Percentiles rank a stretch among this genome's conserved stretches.
These are phyloP conservation scores for Percopsis transmontana DNA, from an alignment of 2,113 vertebrate species.

Conservation along the genomic window DNA sequence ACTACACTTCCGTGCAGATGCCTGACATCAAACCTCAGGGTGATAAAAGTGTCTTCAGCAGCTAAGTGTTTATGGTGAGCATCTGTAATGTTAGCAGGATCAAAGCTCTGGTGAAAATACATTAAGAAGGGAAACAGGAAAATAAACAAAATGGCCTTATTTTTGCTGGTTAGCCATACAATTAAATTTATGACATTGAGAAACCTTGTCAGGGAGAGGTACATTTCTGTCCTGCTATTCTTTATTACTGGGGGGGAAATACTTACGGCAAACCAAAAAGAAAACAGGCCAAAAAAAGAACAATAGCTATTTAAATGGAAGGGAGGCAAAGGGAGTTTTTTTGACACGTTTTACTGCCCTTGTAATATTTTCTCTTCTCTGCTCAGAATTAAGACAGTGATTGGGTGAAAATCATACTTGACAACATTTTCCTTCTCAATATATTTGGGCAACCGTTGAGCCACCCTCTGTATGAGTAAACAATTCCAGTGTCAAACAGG, in stretches of 20 bases:
- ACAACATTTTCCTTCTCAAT: conserved; percentile 39
- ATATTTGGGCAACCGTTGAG: conserved; percentile 41
- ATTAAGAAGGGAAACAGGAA: conserved; percentile 57
- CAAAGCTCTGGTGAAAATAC: conserved; percentile 70
- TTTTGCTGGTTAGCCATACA: conserved; percentile 61
- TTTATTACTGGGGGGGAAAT: conserved; percentile 62
- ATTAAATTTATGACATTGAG: conserved; percentile 63
- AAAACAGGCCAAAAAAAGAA: conserved; percentile 35
- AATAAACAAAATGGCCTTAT: conserved; percentile 59
- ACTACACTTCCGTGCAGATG: conserved; percentile 66
- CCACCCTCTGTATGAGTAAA: conserved; percentile 30
- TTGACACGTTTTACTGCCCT: conserved; percentile 35
- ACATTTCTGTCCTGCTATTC: conserved; percentile 46
- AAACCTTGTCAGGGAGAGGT: conserved; percentile 53
- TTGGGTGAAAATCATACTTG: conserved; percentile 44
- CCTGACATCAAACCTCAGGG: conserved; percentile 54
- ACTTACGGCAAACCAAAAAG: background rate
- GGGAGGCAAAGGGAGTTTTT: conserved; percentile 41
- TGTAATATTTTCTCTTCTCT: conserved; percentile 45
- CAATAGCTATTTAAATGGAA: conserved; percentile 19
- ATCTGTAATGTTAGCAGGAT: conserved; percentile 71
- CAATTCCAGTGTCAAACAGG: conserved; percentile 37
- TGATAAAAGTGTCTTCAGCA: conserved; percentile 74
- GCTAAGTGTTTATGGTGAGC: conserved; percentile 74
- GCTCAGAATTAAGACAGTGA: conserved; percentile 29